These are phyloP conservation scores for Cataglyphis cursor DNA, from an alignment of 2,888 invertebrate species.

Conservation along the genomic window DNA sequence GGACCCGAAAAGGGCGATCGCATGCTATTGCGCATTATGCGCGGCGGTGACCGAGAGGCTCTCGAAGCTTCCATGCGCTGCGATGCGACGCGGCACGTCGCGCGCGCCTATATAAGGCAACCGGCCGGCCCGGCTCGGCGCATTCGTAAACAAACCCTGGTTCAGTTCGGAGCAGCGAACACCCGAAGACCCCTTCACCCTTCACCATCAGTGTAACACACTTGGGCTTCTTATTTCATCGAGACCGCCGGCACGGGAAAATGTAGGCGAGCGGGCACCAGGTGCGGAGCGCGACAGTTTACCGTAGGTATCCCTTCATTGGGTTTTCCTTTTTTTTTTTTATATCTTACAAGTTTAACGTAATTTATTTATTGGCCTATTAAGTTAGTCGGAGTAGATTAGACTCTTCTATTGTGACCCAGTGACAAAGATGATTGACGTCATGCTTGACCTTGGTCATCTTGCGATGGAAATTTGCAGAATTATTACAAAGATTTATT, in stretches of 20 bases:
- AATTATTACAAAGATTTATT: neutral
- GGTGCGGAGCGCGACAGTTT: slow-evolving; percentile 84
- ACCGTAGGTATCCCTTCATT: slow-evolving; percentile 80
- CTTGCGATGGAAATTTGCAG: slow-evolving; percentile 6
- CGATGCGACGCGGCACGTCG: slow-evolving; percentile 78
- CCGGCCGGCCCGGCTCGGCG: slow-evolving; percentile 73
- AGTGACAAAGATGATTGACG: neutral
- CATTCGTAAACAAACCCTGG: slow-evolving; percentile 83
- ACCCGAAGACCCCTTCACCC: slow-evolving; percentile 74
- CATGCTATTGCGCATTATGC: slow-evolving; percentile 67
- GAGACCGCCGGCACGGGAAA: slow-evolving; percentile 78
- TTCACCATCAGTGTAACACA: slow-evolving; percentile 64
- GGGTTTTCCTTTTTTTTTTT: slow-evolving; percentile 19
- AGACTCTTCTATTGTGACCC: neutral
- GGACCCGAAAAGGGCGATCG: neutral
- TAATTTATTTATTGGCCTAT: neutral
- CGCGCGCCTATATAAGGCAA: slow-evolving; percentile 82
- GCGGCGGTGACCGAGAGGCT: slow-evolving; percentile 6
- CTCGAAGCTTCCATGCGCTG: slow-evolving; percentile 68
- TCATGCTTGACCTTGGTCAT: neutral
- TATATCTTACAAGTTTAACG: neutral
- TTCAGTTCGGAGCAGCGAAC: slow-evolving; percentile 78
- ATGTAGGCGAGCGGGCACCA: slow-evolving; percentile 83
- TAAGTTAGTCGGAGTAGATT: neutral
- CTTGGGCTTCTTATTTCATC: slow-evolving; percentile 69